Percentiles rank a stretch among this genome's conserved stretches.
These are phyloP conservation scores for Macroramphosus scolopax DNA, from an alignment of 2,797 vertebrate genomes.

Conservation along the genomic window DNA sequence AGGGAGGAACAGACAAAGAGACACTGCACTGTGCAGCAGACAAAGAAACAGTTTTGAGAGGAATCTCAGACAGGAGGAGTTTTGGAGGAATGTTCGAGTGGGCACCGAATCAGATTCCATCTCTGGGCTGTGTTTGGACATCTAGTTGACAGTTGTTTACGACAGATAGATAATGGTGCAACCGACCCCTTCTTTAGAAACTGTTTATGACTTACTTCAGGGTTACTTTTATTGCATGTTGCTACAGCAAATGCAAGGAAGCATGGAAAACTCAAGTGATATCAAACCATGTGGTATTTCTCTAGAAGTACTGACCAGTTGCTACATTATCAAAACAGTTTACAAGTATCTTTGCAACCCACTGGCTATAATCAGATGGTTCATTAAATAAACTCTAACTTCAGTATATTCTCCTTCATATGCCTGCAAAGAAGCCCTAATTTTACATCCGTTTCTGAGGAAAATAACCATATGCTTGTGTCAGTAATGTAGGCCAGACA, in stretches of 20 bases:
- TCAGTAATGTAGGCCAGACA: slow-evolving; percentile 48
- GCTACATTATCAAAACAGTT: background rate
- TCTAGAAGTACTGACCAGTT: background rate
- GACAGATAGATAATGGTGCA: slow-evolving; percentile 32
- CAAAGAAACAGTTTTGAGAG: slow-evolving; percentile 53
- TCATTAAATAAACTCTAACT: no score
- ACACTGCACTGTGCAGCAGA: slow-evolving; percentile 37
- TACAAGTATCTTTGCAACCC: background rate
- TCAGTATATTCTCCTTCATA: no score
- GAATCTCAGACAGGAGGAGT: slow-evolving; percentile 57
- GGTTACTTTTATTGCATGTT: slow-evolving; percentile 3
- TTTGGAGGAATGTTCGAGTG: slow-evolving; percentile 64
- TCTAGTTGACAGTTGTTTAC: slow-evolving; percentile 60
- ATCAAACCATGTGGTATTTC: background rate
- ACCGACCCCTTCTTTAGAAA: slow-evolving; percentile 9
- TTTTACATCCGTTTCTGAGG: slow-evolving; percentile 8
- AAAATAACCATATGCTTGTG: slow-evolving; percentile 25
- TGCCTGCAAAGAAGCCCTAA: background rate
- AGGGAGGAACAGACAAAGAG: slow-evolving; percentile 32
- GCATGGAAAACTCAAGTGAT: slow-evolving; percentile 6
- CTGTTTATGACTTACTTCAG: background rate
- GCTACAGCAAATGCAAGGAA: slow-evolving; percentile 5
- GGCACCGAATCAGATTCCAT: slow-evolving; percentile 59
- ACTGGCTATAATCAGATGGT: background rate
- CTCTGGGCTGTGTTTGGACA: slow-evolving; percentile 51